A percentile compares a stretch with the other conserved stretches of the same genome.
phyloP scores from a whole-genome alignment of 2,888 invertebrate genomes.

The Drosophila acutilabella region DNA sequence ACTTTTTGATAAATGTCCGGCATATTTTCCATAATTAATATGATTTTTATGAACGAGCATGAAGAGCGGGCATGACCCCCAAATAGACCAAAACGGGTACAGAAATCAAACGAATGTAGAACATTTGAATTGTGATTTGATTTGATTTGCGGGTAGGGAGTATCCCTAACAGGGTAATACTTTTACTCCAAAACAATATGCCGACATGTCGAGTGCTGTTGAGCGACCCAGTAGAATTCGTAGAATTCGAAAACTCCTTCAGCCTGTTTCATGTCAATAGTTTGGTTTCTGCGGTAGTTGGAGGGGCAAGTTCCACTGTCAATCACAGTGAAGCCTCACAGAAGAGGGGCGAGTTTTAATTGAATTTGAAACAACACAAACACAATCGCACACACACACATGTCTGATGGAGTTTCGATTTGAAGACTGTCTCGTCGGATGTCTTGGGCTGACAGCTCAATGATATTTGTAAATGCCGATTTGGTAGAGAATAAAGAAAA shows the following conservation, averaged over 20 bases:
- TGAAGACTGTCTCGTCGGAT: constrained; percentile 18
- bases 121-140: constrained; percentile 8
- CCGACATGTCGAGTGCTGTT: constrained; percentile 46
- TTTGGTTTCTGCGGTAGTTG: constrained; percentile 1
- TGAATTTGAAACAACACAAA: constrained; percentile 61
- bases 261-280: constrained; percentile 37
- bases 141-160: constrained; percentile 13
- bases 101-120: not conserved
- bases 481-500: constrained; percentile 10
- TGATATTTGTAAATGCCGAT: constrained; percentile 36
- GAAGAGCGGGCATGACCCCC: constrained; percentile 34
- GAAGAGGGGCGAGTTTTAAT: constrained; percentile 60
- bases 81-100: constrained; percentile 36
- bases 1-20: constrained; percentile 48
- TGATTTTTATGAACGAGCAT: constrained; percentile 47
- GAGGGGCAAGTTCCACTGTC: constrained; percentile 53
- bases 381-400: not conserved
- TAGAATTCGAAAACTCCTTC: constrained; percentile 44
- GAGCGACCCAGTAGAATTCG: constrained; percentile 22
- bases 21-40: constrained; percentile 58
- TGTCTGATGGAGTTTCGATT: constrained; percentile 7
- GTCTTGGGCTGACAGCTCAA: constrained; percentile 66
- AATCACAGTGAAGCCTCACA: constrained; percentile 55
- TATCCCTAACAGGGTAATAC: constrained; percentile 1
- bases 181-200: constrained; percentile 38